A percentile compares a stretch with the other conserved stretches of the same genome.
Evolutionary conservation across 2,113 vertebrate species (phyloP).

Genomic region (Clupea harengus): DNA sequence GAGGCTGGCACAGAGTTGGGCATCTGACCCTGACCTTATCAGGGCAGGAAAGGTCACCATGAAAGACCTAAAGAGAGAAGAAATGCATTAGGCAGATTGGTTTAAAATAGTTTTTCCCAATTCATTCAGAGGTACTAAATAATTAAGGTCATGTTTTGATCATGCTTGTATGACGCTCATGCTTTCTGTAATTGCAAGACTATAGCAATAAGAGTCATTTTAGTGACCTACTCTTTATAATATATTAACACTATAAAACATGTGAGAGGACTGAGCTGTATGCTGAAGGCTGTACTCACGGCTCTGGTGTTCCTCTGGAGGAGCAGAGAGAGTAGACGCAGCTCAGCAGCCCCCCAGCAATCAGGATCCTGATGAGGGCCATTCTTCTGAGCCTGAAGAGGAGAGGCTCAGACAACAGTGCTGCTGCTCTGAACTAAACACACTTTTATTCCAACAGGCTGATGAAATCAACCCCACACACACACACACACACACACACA

Average conservation of each 20-base stretch:
- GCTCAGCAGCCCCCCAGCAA: not conserved
- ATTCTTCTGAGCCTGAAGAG: not conserved
- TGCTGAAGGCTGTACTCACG: not conserved
- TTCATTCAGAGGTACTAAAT: not conserved
- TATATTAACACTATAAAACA: no score
- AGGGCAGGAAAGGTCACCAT: not conserved
- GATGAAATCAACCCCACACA: no score
- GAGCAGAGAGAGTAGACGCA: not conserved
- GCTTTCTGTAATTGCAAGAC: no score
- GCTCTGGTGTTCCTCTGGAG: not conserved
- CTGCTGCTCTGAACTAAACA: not conserved
- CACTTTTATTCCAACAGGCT: not conserved
- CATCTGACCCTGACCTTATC: not conserved
- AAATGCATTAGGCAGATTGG: not conserved
- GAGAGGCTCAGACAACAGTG: not conserved
- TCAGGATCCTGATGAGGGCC: not conserved
- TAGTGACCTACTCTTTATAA: no score
- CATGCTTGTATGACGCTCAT: no score
- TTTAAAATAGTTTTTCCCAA: not conserved
- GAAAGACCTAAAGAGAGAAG: not conserved
- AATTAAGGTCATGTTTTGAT: no score
- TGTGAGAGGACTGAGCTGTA: not conserved
- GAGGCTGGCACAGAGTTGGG: not conserved
- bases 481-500: slow-evolving; percentile 1
- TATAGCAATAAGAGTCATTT: no score